A percentile compares a stretch with the other conserved stretches of the same genome.
Conservation (phyloP, 1,140 invertebrate species). For the Maconellicoccus hirsutus region DNA sequence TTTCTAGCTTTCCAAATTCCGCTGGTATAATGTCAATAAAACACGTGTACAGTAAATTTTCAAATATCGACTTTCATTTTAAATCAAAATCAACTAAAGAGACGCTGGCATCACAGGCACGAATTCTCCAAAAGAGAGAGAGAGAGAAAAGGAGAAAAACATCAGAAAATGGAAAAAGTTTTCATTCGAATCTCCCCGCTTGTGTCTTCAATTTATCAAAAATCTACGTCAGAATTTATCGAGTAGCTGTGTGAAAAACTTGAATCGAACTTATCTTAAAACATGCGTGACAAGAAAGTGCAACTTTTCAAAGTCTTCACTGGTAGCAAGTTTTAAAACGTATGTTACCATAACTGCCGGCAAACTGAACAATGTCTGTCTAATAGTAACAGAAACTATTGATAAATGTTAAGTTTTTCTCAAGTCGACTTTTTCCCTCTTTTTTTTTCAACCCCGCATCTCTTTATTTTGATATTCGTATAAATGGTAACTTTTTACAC, state of each 20-base stretch:
- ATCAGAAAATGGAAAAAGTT: too few relatives aligned
- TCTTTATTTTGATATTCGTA: too few relatives aligned
- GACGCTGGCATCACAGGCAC: too few relatives aligned
- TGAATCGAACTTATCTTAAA: neutral
- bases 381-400: slow-evolving; percentile 5
- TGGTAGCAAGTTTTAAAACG: neutral
- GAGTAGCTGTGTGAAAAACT: neutral
- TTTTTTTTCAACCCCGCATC: too few relatives aligned
- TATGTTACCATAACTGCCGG: slow-evolving; percentile 7
- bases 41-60: too few relatives aligned
- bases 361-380: slow-evolving; percentile 2
- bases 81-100: too few relatives aligned
- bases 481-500: neutral
- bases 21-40: too few relatives aligned
- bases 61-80: too few relatives aligned
- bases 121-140: too few relatives aligned
- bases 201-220: neutral
- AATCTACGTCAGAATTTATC: neutral
- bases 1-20: too few relatives aligned
- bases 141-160: too few relatives aligned
- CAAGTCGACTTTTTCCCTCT: neutral
- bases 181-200: neutral
- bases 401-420: slow-evolving; percentile 2
- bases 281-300: slow-evolving; percentile 7
- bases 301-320: slow-evolving; percentile 8